Evolutionary conservation across 2,888 invertebrate genomes (phyloP).

Genomic region (Pyralis farinalis): DNA sequence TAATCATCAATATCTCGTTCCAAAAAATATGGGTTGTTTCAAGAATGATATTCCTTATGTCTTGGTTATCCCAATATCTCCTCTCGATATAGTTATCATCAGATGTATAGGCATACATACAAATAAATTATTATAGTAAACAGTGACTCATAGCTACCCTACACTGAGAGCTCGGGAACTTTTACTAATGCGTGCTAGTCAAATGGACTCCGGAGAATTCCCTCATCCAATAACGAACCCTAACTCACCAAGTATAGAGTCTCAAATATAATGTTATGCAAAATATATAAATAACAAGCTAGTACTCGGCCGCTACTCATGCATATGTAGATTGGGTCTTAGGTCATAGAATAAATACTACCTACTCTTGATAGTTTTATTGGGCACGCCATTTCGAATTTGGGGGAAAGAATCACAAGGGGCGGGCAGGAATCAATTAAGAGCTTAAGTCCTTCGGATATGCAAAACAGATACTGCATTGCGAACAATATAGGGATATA

Average conservation of each 20-base stretch:
- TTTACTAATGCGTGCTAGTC: constrained; percentile 79
- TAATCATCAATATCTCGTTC: no score
- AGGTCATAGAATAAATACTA: constrained; percentile 60
- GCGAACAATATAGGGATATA: background rate
- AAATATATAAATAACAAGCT: constrained; percentile 47
- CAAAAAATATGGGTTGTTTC: no score
- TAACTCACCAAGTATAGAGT: constrained; percentile 43
- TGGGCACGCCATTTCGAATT: constrained; percentile 19
- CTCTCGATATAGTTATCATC: background rate
- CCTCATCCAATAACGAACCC: constrained; percentile 49
- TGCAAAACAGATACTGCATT: constrained; percentile 7
- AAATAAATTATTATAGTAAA: constrained; percentile 18
- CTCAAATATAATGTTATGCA: constrained; percentile 36
- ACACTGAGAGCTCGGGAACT: constrained; percentile 58
- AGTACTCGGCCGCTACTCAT: constrained; percentile 58
- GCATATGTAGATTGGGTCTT: constrained; percentile 75
- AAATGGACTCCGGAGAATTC: constrained; percentile 72
- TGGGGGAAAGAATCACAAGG: constrained; percentile 13
- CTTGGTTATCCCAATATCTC: constrained; percentile 1
- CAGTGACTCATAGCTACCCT: constrained; percentile 41
- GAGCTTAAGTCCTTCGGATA: constrained; percentile 7
- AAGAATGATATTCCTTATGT: background rate
- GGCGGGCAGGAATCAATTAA: constrained; percentile 8
- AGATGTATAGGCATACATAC: constrained; percentile 7
- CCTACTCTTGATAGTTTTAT: constrained; percentile 36